phyloP scores from a whole-genome alignment of 2,797 vertebrate species.

The Lagocephalus sceleratus region DNA sequence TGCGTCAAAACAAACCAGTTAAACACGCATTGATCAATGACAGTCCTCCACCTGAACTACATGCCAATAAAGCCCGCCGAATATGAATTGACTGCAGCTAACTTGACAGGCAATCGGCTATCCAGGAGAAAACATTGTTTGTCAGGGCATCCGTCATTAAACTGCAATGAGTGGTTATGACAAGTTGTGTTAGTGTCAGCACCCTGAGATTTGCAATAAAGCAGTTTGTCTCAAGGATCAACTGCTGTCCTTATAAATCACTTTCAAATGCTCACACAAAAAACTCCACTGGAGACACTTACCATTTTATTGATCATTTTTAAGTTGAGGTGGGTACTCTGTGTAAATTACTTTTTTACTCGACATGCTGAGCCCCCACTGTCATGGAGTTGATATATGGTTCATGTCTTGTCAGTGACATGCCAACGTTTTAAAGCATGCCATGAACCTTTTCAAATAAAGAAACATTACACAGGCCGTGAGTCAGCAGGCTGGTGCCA shows the following conservation, averaged over 20 bases:
- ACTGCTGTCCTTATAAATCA: constrained; percentile 30
- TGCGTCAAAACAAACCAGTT: constrained; percentile 43
- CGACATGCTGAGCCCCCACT: too few species aligned
- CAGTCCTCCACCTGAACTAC: constrained; percentile 53
- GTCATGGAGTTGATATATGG: too few species aligned
- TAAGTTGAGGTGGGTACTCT: neutral
- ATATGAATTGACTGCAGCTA: constrained; percentile 65
- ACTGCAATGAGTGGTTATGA: constrained; percentile 56
- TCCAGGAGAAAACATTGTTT: constrained; percentile 53
- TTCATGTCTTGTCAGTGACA: too few species aligned
- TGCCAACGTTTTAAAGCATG: too few species aligned
- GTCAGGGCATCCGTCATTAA: constrained; percentile 56
- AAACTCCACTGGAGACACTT: constrained; percentile 9
- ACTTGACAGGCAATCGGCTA: constrained; percentile 57
- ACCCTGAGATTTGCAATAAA: constrained; percentile 44
- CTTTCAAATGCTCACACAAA: constrained; percentile 26
- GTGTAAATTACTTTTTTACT: too few species aligned
- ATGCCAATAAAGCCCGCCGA: constrained; percentile 64
- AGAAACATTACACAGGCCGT: too few species aligned
- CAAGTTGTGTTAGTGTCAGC: constrained; percentile 56
- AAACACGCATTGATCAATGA: constrained; percentile 60
- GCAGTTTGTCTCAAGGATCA: constrained; percentile 38
- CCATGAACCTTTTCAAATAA: too few species aligned
- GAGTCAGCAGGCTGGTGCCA: too few species aligned
- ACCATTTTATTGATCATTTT: constrained; percentile 20